These are phyloP conservation scores for Altica lythri DNA, from an alignment of 2,888 invertebrate genomes.

Conservation along the genomic window DNA sequence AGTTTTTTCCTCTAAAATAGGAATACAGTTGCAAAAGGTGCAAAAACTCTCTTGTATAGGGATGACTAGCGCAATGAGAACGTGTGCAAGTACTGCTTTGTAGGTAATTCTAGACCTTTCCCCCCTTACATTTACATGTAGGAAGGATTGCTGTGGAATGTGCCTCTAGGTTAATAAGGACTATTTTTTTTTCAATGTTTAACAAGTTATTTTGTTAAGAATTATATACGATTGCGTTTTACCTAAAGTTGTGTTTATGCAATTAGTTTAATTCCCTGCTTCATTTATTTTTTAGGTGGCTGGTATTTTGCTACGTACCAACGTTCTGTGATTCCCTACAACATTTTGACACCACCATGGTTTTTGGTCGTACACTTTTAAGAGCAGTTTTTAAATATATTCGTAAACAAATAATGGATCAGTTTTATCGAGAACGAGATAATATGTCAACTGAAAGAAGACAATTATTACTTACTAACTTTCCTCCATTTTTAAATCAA, in stretches of 20 bases:
- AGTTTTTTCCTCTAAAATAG: too few relatives aligned
- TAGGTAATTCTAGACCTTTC: too few relatives aligned
- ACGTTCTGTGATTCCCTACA: conserved; percentile 92
- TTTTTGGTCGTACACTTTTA: conserved; percentile 87
- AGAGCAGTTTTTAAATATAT: conserved; percentile 80
- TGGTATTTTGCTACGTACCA: conserved; percentile 94
- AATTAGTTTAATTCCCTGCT: not conserved
- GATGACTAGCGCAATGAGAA: too few relatives aligned
- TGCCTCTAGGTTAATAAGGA: too few relatives aligned
- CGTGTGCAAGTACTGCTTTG: too few relatives aligned
- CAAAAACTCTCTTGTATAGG: too few relatives aligned
- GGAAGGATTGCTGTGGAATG: too few relatives aligned
- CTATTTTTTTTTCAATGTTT: too few relatives aligned
- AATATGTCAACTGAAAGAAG: conserved; percentile 87
- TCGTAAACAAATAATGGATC: conserved; percentile 85
- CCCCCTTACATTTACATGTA: too few relatives aligned
- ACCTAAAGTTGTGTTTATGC: not conserved
- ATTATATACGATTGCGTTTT: too few relatives aligned
- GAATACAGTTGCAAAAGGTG: too few relatives aligned
- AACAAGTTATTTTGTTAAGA: too few relatives aligned
- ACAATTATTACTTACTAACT: conserved; percentile 81
- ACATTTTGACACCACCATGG: conserved; percentile 87
- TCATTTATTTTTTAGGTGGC: conserved; percentile 67
- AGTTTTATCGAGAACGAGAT: conserved; percentile 87
- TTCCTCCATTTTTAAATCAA: conserved; percentile 88